Base-by-base conservation (phyloP, 2,888 invertebrate species). In the Drosophila lacicola region DNA sequence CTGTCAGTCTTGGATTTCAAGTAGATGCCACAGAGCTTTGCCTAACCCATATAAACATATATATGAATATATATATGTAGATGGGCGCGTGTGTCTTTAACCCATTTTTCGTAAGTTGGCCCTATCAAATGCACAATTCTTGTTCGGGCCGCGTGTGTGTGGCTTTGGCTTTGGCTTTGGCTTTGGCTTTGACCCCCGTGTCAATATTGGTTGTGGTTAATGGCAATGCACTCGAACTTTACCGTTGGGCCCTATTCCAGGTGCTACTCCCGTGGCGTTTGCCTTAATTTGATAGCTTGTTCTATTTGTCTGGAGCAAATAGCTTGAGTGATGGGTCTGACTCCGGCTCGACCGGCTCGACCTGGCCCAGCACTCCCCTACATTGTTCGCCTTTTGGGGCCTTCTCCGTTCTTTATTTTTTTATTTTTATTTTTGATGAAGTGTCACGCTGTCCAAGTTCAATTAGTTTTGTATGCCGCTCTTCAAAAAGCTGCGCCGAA, bases 401-500 rank as follows among this genome's bases (percentile, higher is more conserved):
- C 45, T 55, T 49, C 45, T 11, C 11, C 25, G 4, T 42, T 41
- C 37, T 19, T 34, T 36, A 39, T 19, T 49, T 37, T 49, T 21
- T 47, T 44, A 17, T 17, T 17, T 34, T 17, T 8, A 29, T 45
- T 74, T 72, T 73, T 74, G 80, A 77, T 88, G 87, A 89, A 86
- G 88, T 89, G 88, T 85, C 89, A 83, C 88, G 89, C 85, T 88
- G 89, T 89, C 85, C 88, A 79, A 85, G 90, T 89, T 89, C 85
- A 86, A 86, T 86, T 89, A 89, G 86, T 85, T 85, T 85, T 85
- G 73, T 84, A 71, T 88, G 86, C 54, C 70, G 72, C 67, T 80
- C 84, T 74, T 78, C 71, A 78, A 81, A 81, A 78, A 70, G 69
- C 82, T 74, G 50, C 58, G 82, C 79, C 85, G 74, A 70, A 54